These are phyloP conservation scores for Cygnus olor DNA, from an alignment of 2,797 vertebrate genomes.

Conservation along the genomic window DNA sequence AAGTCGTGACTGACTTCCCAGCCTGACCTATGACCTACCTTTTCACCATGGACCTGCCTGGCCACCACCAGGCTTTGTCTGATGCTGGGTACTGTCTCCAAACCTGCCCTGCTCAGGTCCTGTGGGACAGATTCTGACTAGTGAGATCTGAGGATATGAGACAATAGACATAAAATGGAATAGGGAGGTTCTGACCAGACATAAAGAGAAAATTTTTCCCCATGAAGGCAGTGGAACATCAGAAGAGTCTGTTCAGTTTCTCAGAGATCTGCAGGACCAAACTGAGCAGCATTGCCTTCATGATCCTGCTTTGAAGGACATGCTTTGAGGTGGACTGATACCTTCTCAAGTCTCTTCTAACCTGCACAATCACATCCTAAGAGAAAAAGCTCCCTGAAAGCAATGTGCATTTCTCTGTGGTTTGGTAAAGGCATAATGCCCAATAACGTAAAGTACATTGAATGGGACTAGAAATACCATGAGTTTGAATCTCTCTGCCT, in stretches of 20 bases:
- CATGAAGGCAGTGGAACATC: accelerated
- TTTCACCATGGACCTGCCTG: not conserved
- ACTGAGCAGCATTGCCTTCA: not conserved
- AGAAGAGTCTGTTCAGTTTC: not conserved
- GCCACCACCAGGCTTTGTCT: not conserved
- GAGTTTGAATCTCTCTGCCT: not conserved
- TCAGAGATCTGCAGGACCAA: not conserved
- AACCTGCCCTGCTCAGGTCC: accelerated
- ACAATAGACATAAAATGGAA: not conserved
- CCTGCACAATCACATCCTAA: accelerated
- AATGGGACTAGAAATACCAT: not conserved
- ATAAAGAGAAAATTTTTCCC: not conserved
- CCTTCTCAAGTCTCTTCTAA: not conserved
- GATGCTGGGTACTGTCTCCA: not conserved
- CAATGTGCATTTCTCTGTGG: not conserved
- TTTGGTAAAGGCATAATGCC: not conserved
- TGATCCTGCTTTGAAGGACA: not conserved
- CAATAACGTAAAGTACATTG: not conserved
- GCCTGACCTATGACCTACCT: not conserved
- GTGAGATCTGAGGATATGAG: not conserved
- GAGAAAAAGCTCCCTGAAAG: not conserved
- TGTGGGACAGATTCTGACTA: accelerated
- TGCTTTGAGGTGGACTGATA: not conserved
- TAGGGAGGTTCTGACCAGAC: not conserved
- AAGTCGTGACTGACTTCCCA: not conserved